These are phyloP conservation scores for Drosophila borborema DNA, from an alignment of 2,888 invertebrate genomes.

Conservation along the genomic window DNA sequence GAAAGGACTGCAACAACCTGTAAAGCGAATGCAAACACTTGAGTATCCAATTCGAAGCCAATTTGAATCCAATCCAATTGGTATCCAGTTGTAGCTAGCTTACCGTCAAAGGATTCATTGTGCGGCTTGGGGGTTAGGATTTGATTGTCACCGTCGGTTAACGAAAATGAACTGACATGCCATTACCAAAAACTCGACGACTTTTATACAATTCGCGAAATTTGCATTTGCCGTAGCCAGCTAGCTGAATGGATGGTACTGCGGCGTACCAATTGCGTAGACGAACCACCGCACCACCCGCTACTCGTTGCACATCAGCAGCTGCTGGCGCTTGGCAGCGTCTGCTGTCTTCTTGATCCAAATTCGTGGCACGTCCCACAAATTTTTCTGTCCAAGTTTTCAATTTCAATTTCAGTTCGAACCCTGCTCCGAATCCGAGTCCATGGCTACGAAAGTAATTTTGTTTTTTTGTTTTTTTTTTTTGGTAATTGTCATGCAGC, in stretches of 20 bases:
- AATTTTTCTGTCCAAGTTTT: slow-evolving; percentile 63
- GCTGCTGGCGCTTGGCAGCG: slow-evolving; percentile 32
- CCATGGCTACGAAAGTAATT: slow-evolving; percentile 71
- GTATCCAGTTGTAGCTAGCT: slow-evolving; percentile 64
- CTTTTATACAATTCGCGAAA: slow-evolving; percentile 83
- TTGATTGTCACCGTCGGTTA: slow-evolving; percentile 84
- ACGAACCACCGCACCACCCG: slow-evolving; percentile 13
- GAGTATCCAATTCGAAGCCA: slow-evolving; percentile 8
- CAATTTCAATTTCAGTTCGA: slow-evolving; percentile 53
- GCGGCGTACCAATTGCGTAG: slow-evolving; percentile 61
- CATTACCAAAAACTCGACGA: slow-evolving; percentile 73
- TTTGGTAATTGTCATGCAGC: slow-evolving; percentile 67
- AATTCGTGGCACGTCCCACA: slow-evolving; percentile 68
- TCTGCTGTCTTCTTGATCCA: slow-evolving; percentile 68
- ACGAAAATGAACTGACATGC: slow-evolving; percentile 85
- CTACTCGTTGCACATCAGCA: slow-evolving; percentile 4
- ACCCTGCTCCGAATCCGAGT: slow-evolving; percentile 30
- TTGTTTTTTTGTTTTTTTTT: not conserved
- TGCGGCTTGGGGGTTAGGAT: slow-evolving; percentile 79
- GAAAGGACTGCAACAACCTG: slow-evolving; percentile 84
- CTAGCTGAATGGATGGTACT: slow-evolving; percentile 31
- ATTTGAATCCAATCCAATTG: not conserved
- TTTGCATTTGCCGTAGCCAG: slow-evolving; percentile 62
- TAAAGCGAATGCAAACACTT: slow-evolving; percentile 20
- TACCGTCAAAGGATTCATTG: slow-evolving; percentile 86